Evolutionary conservation across 1,140 invertebrate species (phyloP), one percentile per base, ranked within the genome.

Genomic region (Lordiphosa collinella): DNA sequence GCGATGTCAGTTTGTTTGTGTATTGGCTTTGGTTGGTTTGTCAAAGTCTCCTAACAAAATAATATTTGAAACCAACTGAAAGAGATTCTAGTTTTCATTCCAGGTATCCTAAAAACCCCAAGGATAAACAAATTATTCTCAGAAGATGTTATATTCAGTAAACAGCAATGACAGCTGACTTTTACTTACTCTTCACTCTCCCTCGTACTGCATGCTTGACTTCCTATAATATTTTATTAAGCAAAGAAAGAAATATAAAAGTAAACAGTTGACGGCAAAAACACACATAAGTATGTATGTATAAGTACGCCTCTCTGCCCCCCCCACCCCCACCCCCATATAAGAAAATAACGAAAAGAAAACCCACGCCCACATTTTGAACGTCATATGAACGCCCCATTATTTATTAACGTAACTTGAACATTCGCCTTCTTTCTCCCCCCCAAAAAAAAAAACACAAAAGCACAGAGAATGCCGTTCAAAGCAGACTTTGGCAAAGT

Each of bases 371-470:
- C 66, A 54, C 50, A 44, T 55, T 68, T 41, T 46, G 54, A 63
- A 61, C 69, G 67, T 76, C 76, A 84, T 84, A 76, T 82, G 76
- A 82, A 84, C 76, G 76, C 76, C 76, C 76, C 76, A 82, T 82
- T 82, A 82, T 82, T 82, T 82, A 82, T 82, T 82, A 82, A 82
- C 76, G 80, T 82, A 82, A 82, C 78, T 82, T 82, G 80, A 82
- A 84, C 76, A 82, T 76, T 67, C 66, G 58, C 70, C 67, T 56
- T 56, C 36, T n/a, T 25, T 16, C 35, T 38, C 68, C 43, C 46
- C 48, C 36, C 40, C 52, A 35, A 13, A 29, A 31, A 36, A n/a
- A 65, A 61, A 37, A 52, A 38, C 25, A 29, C 25, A 29, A 8
- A 29, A 29, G 25, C 25, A 29, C 25, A 7, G 25, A 29, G 25